Base-by-base conservation (phyloP, 1,140 invertebrate species). In the Pentalonia nigronervosa region DNA sequence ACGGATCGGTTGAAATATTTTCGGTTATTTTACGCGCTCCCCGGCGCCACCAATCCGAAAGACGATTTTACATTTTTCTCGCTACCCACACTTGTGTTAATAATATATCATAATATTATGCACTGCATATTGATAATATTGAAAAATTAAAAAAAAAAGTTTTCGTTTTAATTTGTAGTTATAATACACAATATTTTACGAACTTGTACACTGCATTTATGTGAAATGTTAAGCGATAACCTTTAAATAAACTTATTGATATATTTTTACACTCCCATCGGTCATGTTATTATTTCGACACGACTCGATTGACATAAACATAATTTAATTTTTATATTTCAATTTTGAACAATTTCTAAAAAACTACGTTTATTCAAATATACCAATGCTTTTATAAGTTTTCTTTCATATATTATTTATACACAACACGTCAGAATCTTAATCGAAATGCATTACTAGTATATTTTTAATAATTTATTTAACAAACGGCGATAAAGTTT, bases 401-500 rank as follows among this genome's bases (percentile, higher is more conserved):
- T 67, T 67, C 50, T 76, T 76, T 76, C 17, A 76, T 76, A 76
- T n/a, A n/a, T 76, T 76, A 76, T 76, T 76, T 76, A 76, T n/a
- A 76, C 30, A n/a, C 60, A n/a, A n/a, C 14, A n/a, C 60, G 60
- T 76, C 60, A 76, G 60, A 76, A 76, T 76, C 6, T n/a, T 76
- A n/a, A 76, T 76, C 11, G 60, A 76, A 76, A 76, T n/a, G 14
- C 14, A 76, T 76, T 6, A 34, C 60, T 76, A 76, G 60, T 76
- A n/a, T 76, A 76, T 76, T 76, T 76, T 76, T 76, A 76, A 76
- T 76, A 30, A 20, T 76, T 76, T 76, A 76, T 76, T 76, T 76
- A 76, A 4, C 7, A 11, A 76, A 76, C 60, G 4, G 60, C 60
- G 6, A 34, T 76, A 34, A 76, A 76, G n/a, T n/a, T 76, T 17